Evolutionary conservation across 2,797 vertebrate genomes (phyloP).

Genomic region (Pogonophryne albipinna): DNA sequence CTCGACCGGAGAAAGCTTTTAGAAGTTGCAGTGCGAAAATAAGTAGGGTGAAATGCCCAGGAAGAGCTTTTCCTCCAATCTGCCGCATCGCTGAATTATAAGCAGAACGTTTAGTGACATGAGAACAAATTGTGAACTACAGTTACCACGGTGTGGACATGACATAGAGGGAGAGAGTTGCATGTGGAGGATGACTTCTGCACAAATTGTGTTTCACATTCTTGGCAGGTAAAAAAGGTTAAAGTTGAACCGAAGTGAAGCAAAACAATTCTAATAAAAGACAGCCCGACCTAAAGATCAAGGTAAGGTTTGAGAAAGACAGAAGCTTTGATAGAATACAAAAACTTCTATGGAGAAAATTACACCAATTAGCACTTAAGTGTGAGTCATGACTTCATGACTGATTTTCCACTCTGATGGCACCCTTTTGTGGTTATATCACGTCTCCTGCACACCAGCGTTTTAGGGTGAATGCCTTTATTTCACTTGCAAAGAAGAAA

Average conservation of each 20-base stretch:
- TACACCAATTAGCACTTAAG: constrained; percentile 39
- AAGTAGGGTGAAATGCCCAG: constrained; percentile 11
- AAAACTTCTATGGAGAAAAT: no score
- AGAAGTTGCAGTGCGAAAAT: constrained; percentile 32
- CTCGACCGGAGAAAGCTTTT: constrained; percentile 33
- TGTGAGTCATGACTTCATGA: constrained; percentile 31
- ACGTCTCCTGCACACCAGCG: neutral
- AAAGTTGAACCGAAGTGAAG: constrained; percentile 12
- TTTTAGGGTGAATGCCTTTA: constrained; percentile 15
- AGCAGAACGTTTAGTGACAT: constrained; percentile 11
- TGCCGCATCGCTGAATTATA: constrained; percentile 14
- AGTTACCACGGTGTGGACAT: constrained; percentile 10
- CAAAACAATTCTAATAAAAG: constrained; percentile 20
- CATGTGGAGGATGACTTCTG: neutral
- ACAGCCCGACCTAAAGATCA: constrained; percentile 8
- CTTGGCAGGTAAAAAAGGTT: constrained; percentile 12
- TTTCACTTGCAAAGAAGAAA: constrained; percentile 13
- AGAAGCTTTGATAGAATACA: constrained; percentile 26
- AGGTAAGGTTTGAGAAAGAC: constrained; percentile 16
- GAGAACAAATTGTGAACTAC: constrained; percentile 13
- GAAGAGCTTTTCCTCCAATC: constrained; percentile 32
- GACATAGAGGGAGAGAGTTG: constrained; percentile 13
- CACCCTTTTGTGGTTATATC: constrained; percentile 14
- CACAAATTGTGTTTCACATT: constrained; percentile 6
- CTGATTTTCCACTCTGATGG: constrained; percentile 28